phyloP scores from a whole-genome alignment of 1,140 invertebrate species.

The Aleiodes sp. region DNA sequence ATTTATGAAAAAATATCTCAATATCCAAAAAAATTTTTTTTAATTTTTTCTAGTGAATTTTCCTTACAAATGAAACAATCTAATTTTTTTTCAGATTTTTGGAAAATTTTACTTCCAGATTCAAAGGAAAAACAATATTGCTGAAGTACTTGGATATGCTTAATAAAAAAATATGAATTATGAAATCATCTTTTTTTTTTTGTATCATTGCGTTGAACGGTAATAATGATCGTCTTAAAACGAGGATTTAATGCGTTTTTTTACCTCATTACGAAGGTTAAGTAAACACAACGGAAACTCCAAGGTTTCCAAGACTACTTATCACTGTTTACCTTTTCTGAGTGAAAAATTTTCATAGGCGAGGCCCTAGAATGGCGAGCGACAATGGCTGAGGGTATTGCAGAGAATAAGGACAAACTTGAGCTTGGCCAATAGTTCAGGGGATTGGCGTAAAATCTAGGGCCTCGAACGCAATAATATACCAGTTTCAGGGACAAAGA shows the following conservation, averaged over 20 bases:
- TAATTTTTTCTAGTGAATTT: too few species aligned
- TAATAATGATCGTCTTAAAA: neutral
- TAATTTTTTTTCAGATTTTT: too few species aligned
- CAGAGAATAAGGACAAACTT: neutral
- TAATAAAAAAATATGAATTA: too few species aligned
- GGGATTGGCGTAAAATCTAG: slow-evolving; percentile 32
- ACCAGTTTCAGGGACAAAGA: slow-evolving; percentile 57
- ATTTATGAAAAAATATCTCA: too few species aligned
- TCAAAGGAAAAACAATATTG: too few species aligned
- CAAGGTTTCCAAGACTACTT: slow-evolving; percentile 14
- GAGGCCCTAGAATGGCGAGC: neutral
- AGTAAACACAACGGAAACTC: neutral
- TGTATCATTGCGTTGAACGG: neutral
- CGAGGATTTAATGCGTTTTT: neutral
- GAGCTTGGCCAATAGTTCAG: neutral
- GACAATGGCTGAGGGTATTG: neutral
- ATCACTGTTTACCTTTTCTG: neutral
- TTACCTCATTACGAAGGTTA: slow-evolving; percentile 12
- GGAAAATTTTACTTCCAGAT: too few species aligned
- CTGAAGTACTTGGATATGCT: too few species aligned
- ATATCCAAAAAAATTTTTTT: too few species aligned
- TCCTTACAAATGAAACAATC: too few species aligned
- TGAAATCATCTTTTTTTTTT: too few species aligned
- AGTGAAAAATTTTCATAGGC: neutral
- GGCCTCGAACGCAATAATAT: slow-evolving; percentile 52